A percentile compares a stretch with the other conserved stretches of the same genome.
Conservation (phyloP, 2,797 vertebrate genomes). For the Phalanger gymnotis region DNA sequence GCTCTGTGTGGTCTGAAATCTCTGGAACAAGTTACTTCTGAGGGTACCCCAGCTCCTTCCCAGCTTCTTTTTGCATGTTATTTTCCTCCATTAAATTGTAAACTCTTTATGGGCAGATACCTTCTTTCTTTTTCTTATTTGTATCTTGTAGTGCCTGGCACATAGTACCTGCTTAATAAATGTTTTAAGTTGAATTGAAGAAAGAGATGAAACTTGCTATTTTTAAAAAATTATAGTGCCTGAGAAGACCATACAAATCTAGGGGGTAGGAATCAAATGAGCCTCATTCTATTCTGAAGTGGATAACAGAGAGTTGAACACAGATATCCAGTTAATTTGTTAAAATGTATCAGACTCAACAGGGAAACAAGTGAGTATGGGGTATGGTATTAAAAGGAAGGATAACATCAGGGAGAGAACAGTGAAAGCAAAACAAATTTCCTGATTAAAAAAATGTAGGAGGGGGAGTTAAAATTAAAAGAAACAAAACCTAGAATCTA, state of each 20-base stretch:
- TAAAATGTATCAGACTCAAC: not conserved
- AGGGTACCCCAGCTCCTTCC: not conserved
- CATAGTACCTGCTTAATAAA: not conserved
- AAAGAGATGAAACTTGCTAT: not conserved
- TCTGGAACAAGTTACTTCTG: not conserved
- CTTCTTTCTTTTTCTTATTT: not conserved
- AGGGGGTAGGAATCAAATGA: not conserved
- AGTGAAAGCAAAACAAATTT: not conserved
- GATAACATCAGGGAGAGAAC: not conserved
- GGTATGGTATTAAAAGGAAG: not conserved
- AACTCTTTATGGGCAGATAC: not conserved
- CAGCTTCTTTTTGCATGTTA: not conserved
- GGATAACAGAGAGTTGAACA: not conserved
- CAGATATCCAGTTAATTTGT: not conserved
- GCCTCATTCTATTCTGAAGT: not conserved
- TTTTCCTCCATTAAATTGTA: not conserved
- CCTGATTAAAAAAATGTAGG: not conserved
- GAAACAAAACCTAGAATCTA: not conserved
- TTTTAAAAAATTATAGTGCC: not conserved
- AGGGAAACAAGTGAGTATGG: not conserved
- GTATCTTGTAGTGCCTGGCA: not conserved
- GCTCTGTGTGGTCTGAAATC: not conserved
- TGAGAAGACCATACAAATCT: not conserved
- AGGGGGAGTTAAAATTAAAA: not conserved
- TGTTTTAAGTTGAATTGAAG: slow-evolving; percentile 1